A percentile compares a stretch with the other conserved stretches of the same genome.
Conservation (phyloP, 64 coral and sea anemone genomes). For the Pocillopora verrucosa region DNA sequence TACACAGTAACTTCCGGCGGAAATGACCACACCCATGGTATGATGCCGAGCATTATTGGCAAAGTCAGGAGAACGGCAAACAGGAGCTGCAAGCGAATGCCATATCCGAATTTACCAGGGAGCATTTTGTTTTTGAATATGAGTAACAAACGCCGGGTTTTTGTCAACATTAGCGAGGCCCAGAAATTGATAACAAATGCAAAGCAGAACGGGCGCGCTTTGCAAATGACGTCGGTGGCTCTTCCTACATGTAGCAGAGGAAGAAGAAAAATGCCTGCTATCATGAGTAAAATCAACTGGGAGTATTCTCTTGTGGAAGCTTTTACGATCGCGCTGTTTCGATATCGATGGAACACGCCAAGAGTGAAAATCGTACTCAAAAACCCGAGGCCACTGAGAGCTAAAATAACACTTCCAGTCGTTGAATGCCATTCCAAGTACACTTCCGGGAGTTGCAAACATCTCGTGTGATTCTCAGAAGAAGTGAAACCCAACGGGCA, state of each 20-base stretch:
- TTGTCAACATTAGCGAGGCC: slow-evolving; percentile 87
- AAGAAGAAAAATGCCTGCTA: slow-evolving; percentile 66
- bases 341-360: slow-evolving; percentile 42
- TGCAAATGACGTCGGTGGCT: slow-evolving; percentile 50
- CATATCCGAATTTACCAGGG: slow-evolving; percentile 40
- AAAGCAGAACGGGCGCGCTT: slow-evolving; percentile 58
- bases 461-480: slow-evolving; percentile 45
- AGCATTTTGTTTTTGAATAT: slow-evolving; percentile 77
- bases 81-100: slow-evolving; percentile 74
- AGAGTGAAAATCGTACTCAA: slow-evolving; percentile 55
- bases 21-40: slow-evolving; percentile 56
- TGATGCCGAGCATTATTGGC: not conserved
- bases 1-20: slow-evolving; percentile 66
- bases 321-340: slow-evolving; percentile 79
- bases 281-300: slow-evolving; percentile 52
- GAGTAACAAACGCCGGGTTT: slow-evolving; percentile 72
- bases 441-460: slow-evolving; percentile 67
- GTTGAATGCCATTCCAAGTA: slow-evolving; percentile 53
- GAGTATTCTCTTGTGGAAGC: slow-evolving; percentile 83
- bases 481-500: slow-evolving; percentile 74
- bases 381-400: slow-evolving; percentile 47
- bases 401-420: slow-evolving; percentile 46
- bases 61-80: slow-evolving; percentile 62
- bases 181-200: slow-evolving; percentile 81
- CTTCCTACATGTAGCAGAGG: slow-evolving; percentile 56